Conservation (phyloP, 2,797 vertebrate species). For the Notolepis coatsorum region DNA sequence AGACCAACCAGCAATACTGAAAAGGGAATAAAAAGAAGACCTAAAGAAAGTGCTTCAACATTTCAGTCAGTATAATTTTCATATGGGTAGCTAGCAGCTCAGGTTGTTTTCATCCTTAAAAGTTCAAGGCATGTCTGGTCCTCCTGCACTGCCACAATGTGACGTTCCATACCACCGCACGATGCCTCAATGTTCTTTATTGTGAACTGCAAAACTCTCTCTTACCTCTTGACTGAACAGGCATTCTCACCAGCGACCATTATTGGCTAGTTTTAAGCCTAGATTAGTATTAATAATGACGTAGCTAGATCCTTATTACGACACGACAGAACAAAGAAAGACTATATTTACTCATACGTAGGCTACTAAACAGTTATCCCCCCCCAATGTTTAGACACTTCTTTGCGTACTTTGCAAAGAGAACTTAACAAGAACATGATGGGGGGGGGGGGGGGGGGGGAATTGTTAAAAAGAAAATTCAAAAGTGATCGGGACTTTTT, state of each 20-base stretch:
- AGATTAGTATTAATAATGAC: constrained; percentile 45
- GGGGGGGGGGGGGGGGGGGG: no score
- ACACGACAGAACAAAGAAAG: constrained; percentile 20
- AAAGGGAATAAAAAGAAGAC: constrained; percentile 62
- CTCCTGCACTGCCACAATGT: neutral
- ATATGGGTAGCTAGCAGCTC: constrained; percentile 66
- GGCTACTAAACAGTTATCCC: constrained; percentile 36
- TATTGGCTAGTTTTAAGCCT: constrained; percentile 35
- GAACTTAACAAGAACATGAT: constrained; percentile 35
- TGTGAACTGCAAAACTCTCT: constrained; percentile 32
- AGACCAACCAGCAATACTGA: constrained; percentile 67
- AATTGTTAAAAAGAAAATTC: constrained; percentile 2
- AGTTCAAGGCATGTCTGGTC: constrained; percentile 37
- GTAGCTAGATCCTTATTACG: constrained; percentile 43
- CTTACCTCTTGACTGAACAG: constrained; percentile 15
- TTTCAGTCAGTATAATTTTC: constrained; percentile 57
- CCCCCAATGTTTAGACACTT: constrained; percentile 30
- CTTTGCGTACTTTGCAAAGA: constrained; percentile 45
- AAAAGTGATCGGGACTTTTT: constrained; percentile 20
- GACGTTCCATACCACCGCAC: constrained; percentile 33
- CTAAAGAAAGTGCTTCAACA: constrained; percentile 77
- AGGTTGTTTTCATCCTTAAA: constrained; percentile 60
- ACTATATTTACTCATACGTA: constrained; percentile 22
- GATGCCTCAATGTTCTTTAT: constrained; percentile 49
- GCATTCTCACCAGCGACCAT: constrained; percentile 22